phyloP scores from a whole-genome alignment of 2,888 invertebrate species.

The Chloroclysta siterata region DNA sequence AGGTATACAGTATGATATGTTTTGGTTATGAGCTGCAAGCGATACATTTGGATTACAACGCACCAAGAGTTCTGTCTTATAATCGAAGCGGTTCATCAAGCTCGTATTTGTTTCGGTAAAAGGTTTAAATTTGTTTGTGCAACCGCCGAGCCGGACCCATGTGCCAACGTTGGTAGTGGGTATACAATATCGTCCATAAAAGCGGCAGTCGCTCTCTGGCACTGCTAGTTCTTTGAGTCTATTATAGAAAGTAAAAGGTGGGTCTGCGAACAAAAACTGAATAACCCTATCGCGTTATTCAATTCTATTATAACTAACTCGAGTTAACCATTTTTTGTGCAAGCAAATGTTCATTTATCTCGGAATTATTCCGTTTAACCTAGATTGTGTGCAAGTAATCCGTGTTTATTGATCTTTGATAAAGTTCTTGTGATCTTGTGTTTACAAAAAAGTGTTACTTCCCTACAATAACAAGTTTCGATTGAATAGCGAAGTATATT shows the following conservation, averaged over 20 bases:
- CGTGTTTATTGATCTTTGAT: constrained; percentile 55
- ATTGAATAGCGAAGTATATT: constrained; percentile 7
- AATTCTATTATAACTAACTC: constrained; percentile 10
- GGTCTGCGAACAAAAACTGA: constrained; percentile 64
- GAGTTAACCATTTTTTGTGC: not conserved
- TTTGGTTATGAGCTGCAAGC: constrained; percentile 51
- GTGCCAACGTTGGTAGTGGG: constrained; percentile 74
- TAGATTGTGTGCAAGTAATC: not conserved
- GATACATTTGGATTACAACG: constrained; percentile 55
- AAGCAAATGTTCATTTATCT: not conserved
- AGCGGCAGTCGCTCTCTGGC: constrained; percentile 79
- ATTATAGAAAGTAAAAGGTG: constrained; percentile 80
- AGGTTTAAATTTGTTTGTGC: constrained; percentile 60
- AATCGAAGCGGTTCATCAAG: constrained; percentile 33
- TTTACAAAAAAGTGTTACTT: constrained; percentile 28
- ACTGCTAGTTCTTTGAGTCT: constrained; percentile 75
- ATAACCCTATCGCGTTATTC: constrained; percentile 50
- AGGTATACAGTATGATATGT: constrained; percentile 58
- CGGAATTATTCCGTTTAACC: not conserved
- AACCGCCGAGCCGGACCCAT: constrained; percentile 55
- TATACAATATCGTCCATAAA: constrained; percentile 73
- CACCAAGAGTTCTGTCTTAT: constrained; percentile 43
- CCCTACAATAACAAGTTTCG: constrained; percentile 25
- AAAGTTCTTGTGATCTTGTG: constrained; percentile 44
- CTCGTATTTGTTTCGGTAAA: constrained; percentile 47